These are phyloP conservation scores for Corydoras maculifer DNA, from an alignment of 2,113 vertebrate genomes.

Conservation along the genomic window DNA sequence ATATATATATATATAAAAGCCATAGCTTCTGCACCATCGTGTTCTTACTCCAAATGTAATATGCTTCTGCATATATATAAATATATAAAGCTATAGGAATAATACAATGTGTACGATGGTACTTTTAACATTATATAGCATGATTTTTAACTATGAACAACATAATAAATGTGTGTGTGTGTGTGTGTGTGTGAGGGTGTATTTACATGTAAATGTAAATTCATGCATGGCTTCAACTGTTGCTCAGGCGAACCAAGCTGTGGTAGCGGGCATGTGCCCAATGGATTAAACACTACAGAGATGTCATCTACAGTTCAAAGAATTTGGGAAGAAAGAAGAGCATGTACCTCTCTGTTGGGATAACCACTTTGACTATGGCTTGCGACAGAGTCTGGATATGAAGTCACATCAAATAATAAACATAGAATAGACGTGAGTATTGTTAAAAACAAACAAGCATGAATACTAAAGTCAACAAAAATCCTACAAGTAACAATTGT, in stretches of 20 bases:
- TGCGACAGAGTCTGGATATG: constrained; percentile 99
- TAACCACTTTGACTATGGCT: constrained; percentile 99
- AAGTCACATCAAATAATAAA: constrained; percentile 99
- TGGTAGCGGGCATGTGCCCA: constrained; percentile 67
- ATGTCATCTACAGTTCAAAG: constrained; percentile 94
- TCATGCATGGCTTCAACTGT: constrained; percentile 68
- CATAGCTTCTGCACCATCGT: no score
- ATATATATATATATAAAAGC: no score
- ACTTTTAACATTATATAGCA: not conserved
- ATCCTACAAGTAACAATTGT: constrained; percentile 65
- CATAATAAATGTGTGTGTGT: constrained; percentile 2
- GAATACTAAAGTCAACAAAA: constrained; percentile 97
- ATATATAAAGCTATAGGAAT: no score
- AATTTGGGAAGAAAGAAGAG: constrained; percentile 98
- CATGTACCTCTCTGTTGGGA: constrained; percentile 99
- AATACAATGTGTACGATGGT: not conserved
- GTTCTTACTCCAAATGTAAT: no score
- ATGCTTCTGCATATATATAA: no score
- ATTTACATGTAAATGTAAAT: constrained; percentile 11
- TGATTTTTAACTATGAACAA: not conserved
- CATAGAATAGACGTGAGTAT: constrained; percentile 99
- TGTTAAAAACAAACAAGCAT: constrained; percentile 99
- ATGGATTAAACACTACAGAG: constrained; percentile 66
- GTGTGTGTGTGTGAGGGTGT: not conserved
- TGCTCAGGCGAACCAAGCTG: constrained; percentile 92